Percentiles rank a stretch among this genome's conserved stretches.
phyloP scores from a whole-genome alignment of 1,140 invertebrate genomes.

The Drosophila suzukii region DNA sequence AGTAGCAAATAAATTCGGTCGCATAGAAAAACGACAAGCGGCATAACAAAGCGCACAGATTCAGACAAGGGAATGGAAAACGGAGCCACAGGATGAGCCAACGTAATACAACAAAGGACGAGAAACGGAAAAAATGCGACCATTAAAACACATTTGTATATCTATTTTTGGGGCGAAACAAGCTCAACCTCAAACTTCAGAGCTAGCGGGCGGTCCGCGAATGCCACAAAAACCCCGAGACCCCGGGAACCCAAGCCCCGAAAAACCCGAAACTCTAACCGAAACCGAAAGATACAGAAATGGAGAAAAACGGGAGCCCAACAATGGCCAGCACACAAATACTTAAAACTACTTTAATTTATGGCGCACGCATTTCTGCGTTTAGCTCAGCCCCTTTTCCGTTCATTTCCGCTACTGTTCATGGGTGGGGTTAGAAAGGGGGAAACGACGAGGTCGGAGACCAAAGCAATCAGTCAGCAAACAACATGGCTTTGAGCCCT shows the following conservation, averaged over 20 bases:
- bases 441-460: slow-evolving; percentile 14
- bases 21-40: slow-evolving; percentile 80
- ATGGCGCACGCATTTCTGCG: slow-evolving; percentile 79
- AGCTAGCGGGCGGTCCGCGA: slow-evolving; percentile 48
- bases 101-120: slow-evolving; percentile 47
- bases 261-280: slow-evolving; percentile 12
- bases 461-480: slow-evolving; percentile 78
- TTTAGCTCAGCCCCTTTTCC: slow-evolving; percentile 54
- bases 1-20: slow-evolving; percentile 77
- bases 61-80: slow-evolving; percentile 26
- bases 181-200: slow-evolving; percentile 49
- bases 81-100: slow-evolving; percentile 28
- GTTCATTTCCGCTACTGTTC: slow-evolving; percentile 49
- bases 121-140: slow-evolving; percentile 65
- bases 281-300: slow-evolving; percentile 30
- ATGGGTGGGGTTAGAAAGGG: slow-evolving; percentile 8
- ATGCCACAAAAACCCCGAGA: slow-evolving; percentile 25
- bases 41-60: slow-evolving; percentile 80
- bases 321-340: slow-evolving; percentile 38
- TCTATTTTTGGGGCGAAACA: slow-evolving; percentile 76
- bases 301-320: slow-evolving; percentile 1
- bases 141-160: slow-evolving; percentile 83
- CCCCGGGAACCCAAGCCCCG: slow-evolving; percentile 18
- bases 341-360: slow-evolving; percentile 82
- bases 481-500: slow-evolving; percentile 58